phyloP scores from a whole-genome alignment of 2,797 vertebrate genomes.

The Ceryle rudis region DNA sequence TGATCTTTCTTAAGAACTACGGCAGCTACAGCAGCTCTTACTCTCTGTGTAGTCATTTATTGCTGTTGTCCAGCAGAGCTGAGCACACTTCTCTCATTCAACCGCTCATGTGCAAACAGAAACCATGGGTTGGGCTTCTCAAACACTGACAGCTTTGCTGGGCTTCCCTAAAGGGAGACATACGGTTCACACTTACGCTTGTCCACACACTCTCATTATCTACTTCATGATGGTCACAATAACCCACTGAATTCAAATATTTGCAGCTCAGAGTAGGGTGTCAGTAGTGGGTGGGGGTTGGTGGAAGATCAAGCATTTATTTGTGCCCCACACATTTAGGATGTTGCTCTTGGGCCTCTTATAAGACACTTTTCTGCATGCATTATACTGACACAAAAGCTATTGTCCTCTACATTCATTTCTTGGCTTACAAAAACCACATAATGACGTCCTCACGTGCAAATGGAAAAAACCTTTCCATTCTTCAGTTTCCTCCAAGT shows the following conservation, averaged over 20 bases:
- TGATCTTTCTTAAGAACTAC: neutral
- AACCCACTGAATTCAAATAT: neutral
- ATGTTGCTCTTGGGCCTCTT: neutral
- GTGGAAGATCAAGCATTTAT: neutral
- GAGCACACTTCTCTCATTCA: neutral
- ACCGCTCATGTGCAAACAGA: neutral
- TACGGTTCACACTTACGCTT: neutral
- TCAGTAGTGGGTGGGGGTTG: neutral
- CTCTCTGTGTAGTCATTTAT: neutral
- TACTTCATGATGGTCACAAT: neutral
- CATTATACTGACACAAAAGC: neutral
- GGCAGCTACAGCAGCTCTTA: neutral
- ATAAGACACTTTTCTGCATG: neutral
- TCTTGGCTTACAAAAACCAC: neutral
- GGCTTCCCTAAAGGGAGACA: neutral
- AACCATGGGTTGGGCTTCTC: neutral
- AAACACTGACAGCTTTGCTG: neutral
- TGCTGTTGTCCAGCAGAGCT: neutral
- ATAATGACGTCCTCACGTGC: rapidly evolving
- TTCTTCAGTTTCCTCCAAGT: neutral
- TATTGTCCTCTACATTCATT: neutral
- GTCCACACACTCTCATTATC: neutral
- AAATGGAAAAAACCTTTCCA: neutral
- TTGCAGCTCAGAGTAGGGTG: neutral
- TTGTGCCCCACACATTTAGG: neutral